Conservation (phyloP, 1,140 invertebrate genomes). For the Brachionus rubens region DNA sequence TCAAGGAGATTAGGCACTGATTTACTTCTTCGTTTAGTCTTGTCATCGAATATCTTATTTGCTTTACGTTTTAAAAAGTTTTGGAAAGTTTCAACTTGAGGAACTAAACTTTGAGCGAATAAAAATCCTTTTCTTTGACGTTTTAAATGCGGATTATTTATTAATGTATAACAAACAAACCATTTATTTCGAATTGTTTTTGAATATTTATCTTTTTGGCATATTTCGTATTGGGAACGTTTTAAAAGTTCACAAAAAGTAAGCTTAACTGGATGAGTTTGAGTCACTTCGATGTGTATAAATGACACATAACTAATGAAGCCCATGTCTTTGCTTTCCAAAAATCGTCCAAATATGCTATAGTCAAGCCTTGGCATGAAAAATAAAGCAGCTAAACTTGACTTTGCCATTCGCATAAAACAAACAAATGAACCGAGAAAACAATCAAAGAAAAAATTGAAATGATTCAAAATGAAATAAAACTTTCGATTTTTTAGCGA, state of each 20-base stretch:
- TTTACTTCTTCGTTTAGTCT: conserved; percentile 2
- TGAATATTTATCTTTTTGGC: background rate
- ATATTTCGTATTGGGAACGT: background rate
- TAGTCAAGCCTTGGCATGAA: conserved; percentile 43
- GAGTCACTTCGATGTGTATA: conserved; percentile 44
- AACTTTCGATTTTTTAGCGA: conserved; percentile 27
- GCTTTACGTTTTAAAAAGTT: conserved; percentile 8
- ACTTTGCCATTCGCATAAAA: conserved; percentile 30
- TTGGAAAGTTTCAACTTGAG: conserved; percentile 24
- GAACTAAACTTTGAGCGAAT: background rate
- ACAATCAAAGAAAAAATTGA: conserved; percentile 47
- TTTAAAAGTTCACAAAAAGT: conserved; percentile 15
- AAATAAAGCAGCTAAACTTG: conserved; percentile 34
- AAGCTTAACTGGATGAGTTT: conserved; percentile 42
- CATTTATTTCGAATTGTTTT: conserved; percentile 36
- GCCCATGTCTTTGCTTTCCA: conserved; percentile 37
- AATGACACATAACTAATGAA: conserved; percentile 42
- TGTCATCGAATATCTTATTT: conserved; percentile 36
- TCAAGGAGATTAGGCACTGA: conserved; percentile 24
- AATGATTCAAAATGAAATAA: conserved; percentile 42
- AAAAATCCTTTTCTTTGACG: conserved; percentile 19
- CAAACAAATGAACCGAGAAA: conserved; percentile 45
- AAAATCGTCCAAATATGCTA: conserved; percentile 44
- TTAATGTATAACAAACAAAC: conserved; percentile 21
- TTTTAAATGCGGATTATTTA: conserved; percentile 37